Percentiles rank a stretch among this genome's conserved stretches.
Evolutionary conservation across 2,888 invertebrate genomes (phyloP).

Genomic region (Nemotelus pantherinus): DNA sequence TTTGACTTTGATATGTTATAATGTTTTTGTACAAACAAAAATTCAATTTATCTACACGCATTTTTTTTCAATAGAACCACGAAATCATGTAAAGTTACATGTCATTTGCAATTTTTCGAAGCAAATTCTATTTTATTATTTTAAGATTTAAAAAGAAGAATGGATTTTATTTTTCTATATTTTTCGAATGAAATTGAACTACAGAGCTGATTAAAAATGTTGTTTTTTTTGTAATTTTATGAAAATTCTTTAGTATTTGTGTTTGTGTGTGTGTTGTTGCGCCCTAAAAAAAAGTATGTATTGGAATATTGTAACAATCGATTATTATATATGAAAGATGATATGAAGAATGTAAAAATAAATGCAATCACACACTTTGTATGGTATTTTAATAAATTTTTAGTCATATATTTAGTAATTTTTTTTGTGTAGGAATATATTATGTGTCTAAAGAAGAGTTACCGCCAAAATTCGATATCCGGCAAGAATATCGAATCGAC

Average conservation of each 20-base stretch:
- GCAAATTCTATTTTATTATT: too few relatives aligned
- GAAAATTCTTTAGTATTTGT: constrained; percentile 10
- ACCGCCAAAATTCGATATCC: too few relatives aligned
- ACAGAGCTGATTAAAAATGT: neutral
- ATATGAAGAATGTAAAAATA: neutral
- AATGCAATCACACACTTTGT: neutral
- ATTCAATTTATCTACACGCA: too few relatives aligned
- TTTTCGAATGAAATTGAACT: neutral
- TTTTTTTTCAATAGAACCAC: too few relatives aligned
- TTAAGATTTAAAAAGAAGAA: neutral
- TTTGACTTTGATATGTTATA: too few relatives aligned
- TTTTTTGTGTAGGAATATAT: too few relatives aligned
- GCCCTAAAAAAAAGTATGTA: neutral
- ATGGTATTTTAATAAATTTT: neutral
- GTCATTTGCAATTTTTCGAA: too few relatives aligned
- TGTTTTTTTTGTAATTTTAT: neutral
- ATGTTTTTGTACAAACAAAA: too few relatives aligned
- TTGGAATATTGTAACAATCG: neutral
- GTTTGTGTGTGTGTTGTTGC: constrained; percentile 16
- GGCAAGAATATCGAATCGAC: too few relatives aligned
- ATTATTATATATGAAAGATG: neutral
- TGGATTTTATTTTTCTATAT: neutral
- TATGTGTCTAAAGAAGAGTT: too few relatives aligned
- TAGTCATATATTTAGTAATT: too few relatives aligned
- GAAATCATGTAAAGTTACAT: too few relatives aligned